Conservation (phyloP, 2,797 vertebrate species). For the Menidia menidia region DNA sequence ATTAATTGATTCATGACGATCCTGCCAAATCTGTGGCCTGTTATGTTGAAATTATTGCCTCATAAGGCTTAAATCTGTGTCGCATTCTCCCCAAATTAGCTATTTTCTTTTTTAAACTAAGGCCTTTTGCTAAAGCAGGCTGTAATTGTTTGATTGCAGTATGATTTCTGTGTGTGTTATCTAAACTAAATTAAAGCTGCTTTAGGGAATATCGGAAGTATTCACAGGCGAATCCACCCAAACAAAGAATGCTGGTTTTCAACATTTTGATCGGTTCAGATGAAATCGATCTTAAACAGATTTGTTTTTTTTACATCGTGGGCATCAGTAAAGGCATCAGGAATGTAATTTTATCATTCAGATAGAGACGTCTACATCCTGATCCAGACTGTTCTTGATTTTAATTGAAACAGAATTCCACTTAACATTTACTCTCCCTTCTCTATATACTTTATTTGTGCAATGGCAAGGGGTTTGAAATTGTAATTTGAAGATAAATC, state of each 20-base stretch:
- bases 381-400: background rate
- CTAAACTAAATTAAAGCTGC: slow-evolving; percentile 50
- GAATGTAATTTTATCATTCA: background rate
- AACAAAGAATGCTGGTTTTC: slow-evolving; percentile 8
- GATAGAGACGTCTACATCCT: background rate
- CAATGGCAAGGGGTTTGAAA: background rate
- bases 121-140: slow-evolving; percentile 27
- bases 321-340: background rate
- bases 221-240: slow-evolving; percentile 10
- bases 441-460: background rate
- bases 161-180: slow-evolving; percentile 55
- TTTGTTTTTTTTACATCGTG: background rate
- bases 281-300: slow-evolving; percentile 19
- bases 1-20: slow-evolving; percentile 9
- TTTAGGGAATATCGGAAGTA: slow-evolving; percentile 34
- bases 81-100: slow-evolving; percentile 1
- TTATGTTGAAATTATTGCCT: background rate
- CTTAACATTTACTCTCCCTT: slow-evolving; percentile 7
- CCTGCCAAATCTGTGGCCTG: slow-evolving; percentile 8
- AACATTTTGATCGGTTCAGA: slow-evolving; percentile 29
- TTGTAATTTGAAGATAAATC: background rate
- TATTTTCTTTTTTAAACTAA: slow-evolving; percentile 34
- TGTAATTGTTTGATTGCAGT: slow-evolving; percentile 39
- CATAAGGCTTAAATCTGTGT: slow-evolving; percentile 3
- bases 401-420: background rate